Conservation (phyloP, 2,888 invertebrate species). For the Allygus modestus region DNA sequence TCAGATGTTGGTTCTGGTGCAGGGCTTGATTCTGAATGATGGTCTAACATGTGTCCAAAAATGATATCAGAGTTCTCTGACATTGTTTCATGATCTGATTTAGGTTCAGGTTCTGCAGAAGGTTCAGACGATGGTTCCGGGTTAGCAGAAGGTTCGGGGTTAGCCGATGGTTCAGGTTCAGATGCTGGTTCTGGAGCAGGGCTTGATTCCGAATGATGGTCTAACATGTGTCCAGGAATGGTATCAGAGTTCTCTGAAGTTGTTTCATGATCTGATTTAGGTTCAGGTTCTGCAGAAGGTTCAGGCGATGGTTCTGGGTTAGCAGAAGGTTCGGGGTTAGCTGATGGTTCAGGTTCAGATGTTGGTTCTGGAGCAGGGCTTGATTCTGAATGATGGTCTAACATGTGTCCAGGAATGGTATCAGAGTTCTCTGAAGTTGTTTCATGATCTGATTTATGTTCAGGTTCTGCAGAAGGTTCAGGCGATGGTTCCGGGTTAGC, state of each 20-base stretch:
- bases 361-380: slow-evolving; percentile 70
- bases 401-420: slow-evolving; percentile 67
- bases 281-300: slow-evolving; percentile 66
- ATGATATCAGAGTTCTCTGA: slow-evolving; percentile 59
- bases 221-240: slow-evolving; percentile 62
- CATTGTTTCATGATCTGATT: slow-evolving; percentile 71
- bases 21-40: slow-evolving; percentile 66
- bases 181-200: slow-evolving; percentile 71
- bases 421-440: slow-evolving; percentile 67
- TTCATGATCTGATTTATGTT: slow-evolving; percentile 68
- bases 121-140: slow-evolving; percentile 67
- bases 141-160: slow-evolving; percentile 69
- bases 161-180: slow-evolving; percentile 67
- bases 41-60: slow-evolving; percentile 58
- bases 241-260: slow-evolving; percentile 70
- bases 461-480: slow-evolving; percentile 66
- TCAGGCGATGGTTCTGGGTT: slow-evolving; percentile 66
- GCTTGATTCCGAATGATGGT: slow-evolving; percentile 62
- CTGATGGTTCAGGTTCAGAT: slow-evolving; percentile 67
- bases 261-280: slow-evolving; percentile 72
- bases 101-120: slow-evolving; percentile 68
- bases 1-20: slow-evolving; percentile 70
- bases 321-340: slow-evolving; percentile 68
- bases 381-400: slow-evolving; percentile 65
- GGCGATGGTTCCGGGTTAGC: slow-evolving; percentile 64